These are phyloP conservation scores for Callocephalon fimbriatum DNA, from an alignment of 2,113 vertebrate species.

Conservation along the genomic window DNA sequence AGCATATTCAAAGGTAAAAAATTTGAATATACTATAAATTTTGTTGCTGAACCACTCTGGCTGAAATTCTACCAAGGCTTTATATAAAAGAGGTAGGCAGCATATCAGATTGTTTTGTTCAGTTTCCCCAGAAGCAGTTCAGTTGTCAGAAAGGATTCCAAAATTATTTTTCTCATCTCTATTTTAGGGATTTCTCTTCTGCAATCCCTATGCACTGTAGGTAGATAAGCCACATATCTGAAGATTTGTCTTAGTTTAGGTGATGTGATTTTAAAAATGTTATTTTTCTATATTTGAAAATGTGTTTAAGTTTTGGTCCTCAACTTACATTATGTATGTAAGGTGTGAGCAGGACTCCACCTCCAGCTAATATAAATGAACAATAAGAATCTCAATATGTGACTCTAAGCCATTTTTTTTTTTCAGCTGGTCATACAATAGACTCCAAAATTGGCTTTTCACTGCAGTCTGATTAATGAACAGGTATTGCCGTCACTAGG, in stretches of 20 bases:
- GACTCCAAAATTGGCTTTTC: neutral
- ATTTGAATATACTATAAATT: neutral
- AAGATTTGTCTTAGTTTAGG: neutral
- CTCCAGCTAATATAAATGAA: neutral
- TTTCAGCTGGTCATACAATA: neutral
- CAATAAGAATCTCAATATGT: neutral
- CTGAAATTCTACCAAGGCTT: neutral
- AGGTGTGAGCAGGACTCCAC: neutral
- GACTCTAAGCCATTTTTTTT: neutral
- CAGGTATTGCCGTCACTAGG: neutral
- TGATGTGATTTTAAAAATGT: neutral
- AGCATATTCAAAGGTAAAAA: neutral
- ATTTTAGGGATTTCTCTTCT: neutral
- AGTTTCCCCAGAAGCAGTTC: neutral
- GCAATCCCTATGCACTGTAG: fast-evolving
- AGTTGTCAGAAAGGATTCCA: neutral
- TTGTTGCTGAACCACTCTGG: neutral
- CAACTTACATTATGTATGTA: fast-evolving
- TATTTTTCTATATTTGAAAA: neutral
- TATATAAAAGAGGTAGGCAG: fast-evolving
- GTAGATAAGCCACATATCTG: neutral
- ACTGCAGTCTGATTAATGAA: neutral
- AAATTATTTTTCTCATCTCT: neutral
- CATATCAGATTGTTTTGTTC: neutral
- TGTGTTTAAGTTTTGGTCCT: neutral